A percentile compares a stretch with the other conserved stretches of the same genome.
phyloP scores from a whole-genome alignment of 2,113 vertebrate genomes.

The Burhinus bistriatus region DNA sequence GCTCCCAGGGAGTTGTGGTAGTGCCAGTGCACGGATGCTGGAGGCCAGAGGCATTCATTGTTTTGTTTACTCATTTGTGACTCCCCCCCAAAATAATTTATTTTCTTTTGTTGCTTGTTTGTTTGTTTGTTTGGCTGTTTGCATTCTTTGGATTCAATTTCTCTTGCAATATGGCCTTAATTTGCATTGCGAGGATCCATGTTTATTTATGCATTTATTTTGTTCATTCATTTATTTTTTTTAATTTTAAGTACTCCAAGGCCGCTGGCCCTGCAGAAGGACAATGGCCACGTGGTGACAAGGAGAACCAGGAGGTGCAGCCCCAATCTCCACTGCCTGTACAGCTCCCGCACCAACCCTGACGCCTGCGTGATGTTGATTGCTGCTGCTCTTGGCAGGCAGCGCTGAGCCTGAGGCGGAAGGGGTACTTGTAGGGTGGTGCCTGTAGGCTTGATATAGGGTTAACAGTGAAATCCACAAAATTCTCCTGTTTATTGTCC shows the following conservation, averaged over 20 bases:
- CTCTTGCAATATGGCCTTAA: conserved; percentile 2
- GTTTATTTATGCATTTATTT: not conserved
- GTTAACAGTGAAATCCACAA: rapidly evolving
- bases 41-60: not conserved
- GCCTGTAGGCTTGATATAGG: not conserved
- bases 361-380: rapidly evolving
- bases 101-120: conserved; percentile 6
- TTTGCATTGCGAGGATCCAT: not conserved
- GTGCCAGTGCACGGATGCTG: not conserved
- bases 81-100: not conserved
- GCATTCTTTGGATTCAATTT: conserved; percentile 35
- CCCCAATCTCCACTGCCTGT: not conserved
- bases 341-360: rapidly evolving
- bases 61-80: conserved; percentile 30
- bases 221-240: not conserved
- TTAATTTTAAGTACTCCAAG: not conserved
- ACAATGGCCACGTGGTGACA: rapidly evolving
- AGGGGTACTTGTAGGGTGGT: not conserved
- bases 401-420: not conserved
- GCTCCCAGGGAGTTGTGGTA: not conserved
- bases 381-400: not conserved
- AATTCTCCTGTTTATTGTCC: not conserved
- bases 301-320: not conserved
- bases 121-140: conserved; percentile 16
- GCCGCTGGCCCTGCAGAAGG: not conserved